Conservation (phyloP, 1,140 invertebrate species). For the Centruroides vittatus region DNA sequence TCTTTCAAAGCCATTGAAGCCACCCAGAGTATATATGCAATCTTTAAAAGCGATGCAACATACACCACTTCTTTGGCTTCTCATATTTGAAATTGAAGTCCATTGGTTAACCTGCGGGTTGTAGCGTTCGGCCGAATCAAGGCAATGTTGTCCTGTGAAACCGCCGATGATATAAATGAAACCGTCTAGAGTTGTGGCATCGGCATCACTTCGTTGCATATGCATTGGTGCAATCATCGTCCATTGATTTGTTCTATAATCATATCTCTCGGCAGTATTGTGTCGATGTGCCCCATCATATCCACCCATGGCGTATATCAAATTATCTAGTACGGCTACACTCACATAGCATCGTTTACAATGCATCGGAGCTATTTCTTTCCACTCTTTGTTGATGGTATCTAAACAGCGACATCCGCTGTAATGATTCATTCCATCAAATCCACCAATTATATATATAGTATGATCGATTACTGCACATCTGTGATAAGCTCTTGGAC, state of each 20-base stretch:
- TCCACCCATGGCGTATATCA: constrained; percentile 36
- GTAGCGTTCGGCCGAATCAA: constrained; percentile 79
- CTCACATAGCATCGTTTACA: constrained; percentile 55
- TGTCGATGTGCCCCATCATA: constrained; percentile 35
- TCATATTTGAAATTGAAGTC: constrained; percentile 35
- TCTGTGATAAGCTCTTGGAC: constrained; percentile 53
- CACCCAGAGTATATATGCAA: background rate
- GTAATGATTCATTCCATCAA: constrained; percentile 51
- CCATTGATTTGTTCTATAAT: constrained; percentile 28
- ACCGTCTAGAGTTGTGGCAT: constrained; percentile 37
- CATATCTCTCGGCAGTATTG: constrained; percentile 32
- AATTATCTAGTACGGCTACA: constrained; percentile 41
- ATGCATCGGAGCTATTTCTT: constrained; percentile 55
- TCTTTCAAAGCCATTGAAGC: too few species aligned
- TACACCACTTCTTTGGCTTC: constrained; percentile 28
- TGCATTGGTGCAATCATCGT: constrained; percentile 23
- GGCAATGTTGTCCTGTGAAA: constrained; percentile 47
- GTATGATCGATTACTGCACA: constrained; percentile 39
- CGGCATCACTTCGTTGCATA: constrained; percentile 24
- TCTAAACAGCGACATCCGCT: constrained; percentile 53
- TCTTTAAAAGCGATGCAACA: constrained; percentile 39
- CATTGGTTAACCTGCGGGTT: constrained; percentile 70
- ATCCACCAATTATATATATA: constrained; percentile 65
- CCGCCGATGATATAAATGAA: constrained; percentile 53
- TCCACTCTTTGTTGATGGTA: constrained; percentile 45